Conservation (phyloP, 2,113 vertebrate species). For the Lagopus muta region DNA sequence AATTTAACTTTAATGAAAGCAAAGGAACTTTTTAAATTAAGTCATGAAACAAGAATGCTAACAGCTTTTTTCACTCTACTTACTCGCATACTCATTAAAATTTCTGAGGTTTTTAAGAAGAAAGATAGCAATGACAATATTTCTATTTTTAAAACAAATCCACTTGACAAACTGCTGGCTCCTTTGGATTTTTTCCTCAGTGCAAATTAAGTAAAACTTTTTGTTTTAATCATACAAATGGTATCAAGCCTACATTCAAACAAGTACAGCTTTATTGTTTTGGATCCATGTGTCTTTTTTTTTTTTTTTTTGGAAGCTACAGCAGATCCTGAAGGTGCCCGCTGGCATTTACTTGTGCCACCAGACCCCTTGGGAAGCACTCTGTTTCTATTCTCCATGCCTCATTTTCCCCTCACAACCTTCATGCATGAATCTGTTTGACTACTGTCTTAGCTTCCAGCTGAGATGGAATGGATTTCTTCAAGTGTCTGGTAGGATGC, state of each 20-base stretch:
- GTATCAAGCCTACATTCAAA: not conserved
- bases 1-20: constrained; percentile 77
- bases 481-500: too few relatives aligned
- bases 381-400: not conserved
- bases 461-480: too few relatives aligned
- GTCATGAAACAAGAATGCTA: constrained; percentile 73
- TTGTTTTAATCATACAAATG: not conserved
- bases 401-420: not conserved
- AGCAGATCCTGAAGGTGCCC: not conserved
- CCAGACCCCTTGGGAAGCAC: not conserved
- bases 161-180: constrained; percentile 42
- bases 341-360: not conserved
- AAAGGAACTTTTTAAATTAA: constrained; percentile 78
- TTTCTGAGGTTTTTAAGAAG: constrained; percentile 57
- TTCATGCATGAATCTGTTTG: not conserved
- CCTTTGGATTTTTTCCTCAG: constrained; percentile 6
- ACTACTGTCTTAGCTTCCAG: not conserved
- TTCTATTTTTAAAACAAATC: constrained; percentile 70
- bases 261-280: not conserved
- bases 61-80: constrained; percentile 73
- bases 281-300: rapidly evolving
- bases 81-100: constrained; percentile 66
- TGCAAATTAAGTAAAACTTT: not conserved
- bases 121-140: constrained; percentile 67
- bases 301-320: not conserved